Percentiles rank a stretch among this genome's conserved stretches.
Conservation (phyloP, 2,888 invertebrate species). For the Halocaridina rubra region DNA sequence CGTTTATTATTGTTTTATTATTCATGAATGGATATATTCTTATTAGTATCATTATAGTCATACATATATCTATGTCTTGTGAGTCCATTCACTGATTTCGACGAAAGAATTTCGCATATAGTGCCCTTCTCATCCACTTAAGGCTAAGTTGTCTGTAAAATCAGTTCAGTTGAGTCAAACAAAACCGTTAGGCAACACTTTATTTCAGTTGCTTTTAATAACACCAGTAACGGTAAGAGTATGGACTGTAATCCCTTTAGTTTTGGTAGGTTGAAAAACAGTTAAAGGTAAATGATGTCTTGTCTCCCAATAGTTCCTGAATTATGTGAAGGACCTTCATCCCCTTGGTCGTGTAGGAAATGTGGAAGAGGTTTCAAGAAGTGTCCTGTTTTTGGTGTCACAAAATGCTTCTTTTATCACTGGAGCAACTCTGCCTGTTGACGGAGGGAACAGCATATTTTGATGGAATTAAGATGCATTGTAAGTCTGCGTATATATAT, state of each 20-base stretch:
- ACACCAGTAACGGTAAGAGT: no score
- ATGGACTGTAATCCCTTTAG: no score
- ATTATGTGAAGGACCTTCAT: conserved; percentile 87
- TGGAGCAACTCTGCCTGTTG: conserved; percentile 88
- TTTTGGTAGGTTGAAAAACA: no score
- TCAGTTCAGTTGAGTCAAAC: no score
- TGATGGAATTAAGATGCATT: background rate
- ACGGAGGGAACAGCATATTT: conserved; percentile 89
- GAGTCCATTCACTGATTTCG: no score
- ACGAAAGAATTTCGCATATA: no score
- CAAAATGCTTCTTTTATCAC: conserved; percentile 90
- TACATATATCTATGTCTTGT: background rate
- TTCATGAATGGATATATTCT: background rate
- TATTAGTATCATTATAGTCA: background rate
- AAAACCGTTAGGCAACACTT: no score
- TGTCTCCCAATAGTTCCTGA: conserved; percentile 78
- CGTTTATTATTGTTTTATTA: background rate
- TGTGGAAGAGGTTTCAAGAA: conserved; percentile 86
- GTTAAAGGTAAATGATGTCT: no score
- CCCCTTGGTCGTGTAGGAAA: conserved; percentile 88
- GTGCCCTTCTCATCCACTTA: no score
- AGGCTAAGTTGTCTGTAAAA: no score
- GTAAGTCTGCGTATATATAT: background rate
- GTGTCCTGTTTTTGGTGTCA: conserved; percentile 92
- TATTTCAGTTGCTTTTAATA: no score